phyloP scores from a whole-genome alignment of 64 coral and sea anemone species.

The Trachythela sp. region DNA sequence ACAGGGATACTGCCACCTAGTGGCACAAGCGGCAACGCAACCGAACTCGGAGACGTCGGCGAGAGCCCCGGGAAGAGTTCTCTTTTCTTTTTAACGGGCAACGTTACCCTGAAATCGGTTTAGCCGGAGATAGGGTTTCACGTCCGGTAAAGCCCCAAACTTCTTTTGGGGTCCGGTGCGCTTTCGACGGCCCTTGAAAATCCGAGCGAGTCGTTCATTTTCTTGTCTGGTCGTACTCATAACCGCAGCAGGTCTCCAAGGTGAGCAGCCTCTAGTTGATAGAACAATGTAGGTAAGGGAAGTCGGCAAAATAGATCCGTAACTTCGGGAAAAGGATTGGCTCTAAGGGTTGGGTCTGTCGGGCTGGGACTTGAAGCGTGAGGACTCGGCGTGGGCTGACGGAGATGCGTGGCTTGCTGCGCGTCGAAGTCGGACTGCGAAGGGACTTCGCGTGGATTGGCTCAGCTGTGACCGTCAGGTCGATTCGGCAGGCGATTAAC shows the following conservation, averaged over 20 bases:
- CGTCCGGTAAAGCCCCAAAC: no score
- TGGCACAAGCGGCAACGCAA: constrained; percentile 1
- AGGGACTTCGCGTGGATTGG: neutral
- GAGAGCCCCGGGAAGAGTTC: constrained; percentile 9
- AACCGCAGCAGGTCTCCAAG: constrained; percentile 20
- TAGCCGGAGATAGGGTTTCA: no score
- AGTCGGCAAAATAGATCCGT: constrained; percentile 3
- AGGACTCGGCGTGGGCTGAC: neutral
- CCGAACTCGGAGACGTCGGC: no score
- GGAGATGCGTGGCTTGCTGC: neutral
- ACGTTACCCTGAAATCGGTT: neutral
- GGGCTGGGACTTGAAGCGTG: constrained; percentile 7
- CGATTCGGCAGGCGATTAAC: neutral
- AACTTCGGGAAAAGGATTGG: constrained; percentile 22
- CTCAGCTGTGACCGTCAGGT: constrained; percentile 2
- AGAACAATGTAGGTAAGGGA: no score
- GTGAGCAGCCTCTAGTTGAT: no score
- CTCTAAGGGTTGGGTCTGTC: constrained; percentile 9
- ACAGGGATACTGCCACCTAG: neutral
- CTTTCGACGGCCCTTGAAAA: constrained; percentile 7
- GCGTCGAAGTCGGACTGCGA: neutral
- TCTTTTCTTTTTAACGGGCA: constrained; percentile 18
- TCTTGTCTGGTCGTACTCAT: constrained; percentile 3
- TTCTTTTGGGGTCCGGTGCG: no score
- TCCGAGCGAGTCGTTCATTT: constrained; percentile 12